phyloP scores from a whole-genome alignment of 2,888 invertebrate species.

The Isotomurus palustris region DNA sequence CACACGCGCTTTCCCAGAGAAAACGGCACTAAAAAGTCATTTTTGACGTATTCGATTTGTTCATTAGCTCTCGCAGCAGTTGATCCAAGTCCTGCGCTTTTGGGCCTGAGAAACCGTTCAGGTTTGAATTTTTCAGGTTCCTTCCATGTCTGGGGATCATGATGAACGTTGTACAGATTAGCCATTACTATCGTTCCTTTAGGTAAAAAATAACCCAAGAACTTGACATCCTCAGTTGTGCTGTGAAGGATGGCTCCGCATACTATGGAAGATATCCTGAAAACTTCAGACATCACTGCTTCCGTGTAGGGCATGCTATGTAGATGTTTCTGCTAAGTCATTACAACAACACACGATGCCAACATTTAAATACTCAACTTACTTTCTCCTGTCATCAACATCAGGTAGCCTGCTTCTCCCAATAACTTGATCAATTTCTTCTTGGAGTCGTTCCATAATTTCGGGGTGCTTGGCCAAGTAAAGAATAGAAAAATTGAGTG shows the following conservation, averaged over 20 bases:
- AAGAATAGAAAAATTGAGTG: slow-evolving; percentile 52
- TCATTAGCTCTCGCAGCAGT: not conserved
- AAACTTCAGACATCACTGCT: slow-evolving; percentile 26
- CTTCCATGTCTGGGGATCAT: slow-evolving; percentile 58
- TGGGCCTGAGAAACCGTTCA: slow-evolving; percentile 59
- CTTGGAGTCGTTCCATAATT: slow-evolving; percentile 57
- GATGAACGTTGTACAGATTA: slow-evolving; percentile 57
- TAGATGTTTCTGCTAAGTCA: not conserved
- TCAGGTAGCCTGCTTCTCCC: slow-evolving; percentile 51
- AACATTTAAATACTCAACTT: slow-evolving; percentile 21
- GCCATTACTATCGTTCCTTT: slow-evolving; percentile 56
- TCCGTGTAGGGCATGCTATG: slow-evolving; percentile 12
- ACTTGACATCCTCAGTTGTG: slow-evolving; percentile 22
- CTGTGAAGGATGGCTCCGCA: slow-evolving; percentile 35
- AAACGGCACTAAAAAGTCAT: slow-evolving; percentile 32
- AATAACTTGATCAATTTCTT: slow-evolving; percentile 55
- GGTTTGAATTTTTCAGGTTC: slow-evolving; percentile 62
- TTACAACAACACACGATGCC: not conserved
- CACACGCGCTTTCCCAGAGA: slow-evolving; percentile 61
- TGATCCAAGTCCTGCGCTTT: slow-evolving; percentile 46
- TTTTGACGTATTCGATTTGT: not conserved
- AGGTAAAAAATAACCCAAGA: slow-evolving; percentile 40
- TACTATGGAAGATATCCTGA: slow-evolving; percentile 33
- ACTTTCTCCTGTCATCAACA: slow-evolving; percentile 55
- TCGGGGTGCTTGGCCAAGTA: slow-evolving; percentile 58